Base-by-base conservation (phyloP, 2,113 vertebrate genomes). In the Anoura caudifer region DNA sequence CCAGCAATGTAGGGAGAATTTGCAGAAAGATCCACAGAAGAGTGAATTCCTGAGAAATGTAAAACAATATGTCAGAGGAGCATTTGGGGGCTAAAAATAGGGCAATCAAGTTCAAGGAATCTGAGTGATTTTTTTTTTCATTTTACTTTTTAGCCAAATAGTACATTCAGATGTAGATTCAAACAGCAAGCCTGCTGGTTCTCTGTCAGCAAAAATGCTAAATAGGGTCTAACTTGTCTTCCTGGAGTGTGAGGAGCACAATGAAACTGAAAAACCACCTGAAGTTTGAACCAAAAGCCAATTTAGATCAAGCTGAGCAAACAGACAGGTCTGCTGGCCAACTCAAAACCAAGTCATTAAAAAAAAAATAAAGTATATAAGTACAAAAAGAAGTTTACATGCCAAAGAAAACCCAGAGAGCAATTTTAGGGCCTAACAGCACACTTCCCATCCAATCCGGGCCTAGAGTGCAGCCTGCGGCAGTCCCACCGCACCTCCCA, bases 251-350 rank as follows among this genome's bases (percentile, higher is more conserved):
- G 70, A n/a, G 22, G n/a, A 67, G 11, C 85, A n/a, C 0, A 85
- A 75, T 83, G 86, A 95, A 76, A 96, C 56, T 47, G 80, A 85
- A 97, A 96, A 97, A 76, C 80, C 87, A 94, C 94, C 93, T 95
- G 86, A 96, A 91, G 86, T 92, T 77, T 47, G 84, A 96, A 90
- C 69, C 91, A 91, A 86, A 93, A 96, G 90, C 70, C 94, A 97
- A 87, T 95, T 97, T 95, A 90, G 83, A 94, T 97, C 94, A 87
- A 97, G 94, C 87, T 92, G 81, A 95, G 92, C 87, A 95, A 91
- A 96, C 72, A 94, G 52, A 96, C 54, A 90, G 61, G 47, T 96
- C 72, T 69, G 16, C 61, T 69, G 38, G 70, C 75, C 69, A 80
- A 90, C 50, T 95, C 91, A 91, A 96, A 96, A 80, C 52, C 81